Evolutionary conservation across 1,140 invertebrate species (phyloP), one percentile per base, ranked within the genome.

Genomic region (Oppia nitens): DNA sequence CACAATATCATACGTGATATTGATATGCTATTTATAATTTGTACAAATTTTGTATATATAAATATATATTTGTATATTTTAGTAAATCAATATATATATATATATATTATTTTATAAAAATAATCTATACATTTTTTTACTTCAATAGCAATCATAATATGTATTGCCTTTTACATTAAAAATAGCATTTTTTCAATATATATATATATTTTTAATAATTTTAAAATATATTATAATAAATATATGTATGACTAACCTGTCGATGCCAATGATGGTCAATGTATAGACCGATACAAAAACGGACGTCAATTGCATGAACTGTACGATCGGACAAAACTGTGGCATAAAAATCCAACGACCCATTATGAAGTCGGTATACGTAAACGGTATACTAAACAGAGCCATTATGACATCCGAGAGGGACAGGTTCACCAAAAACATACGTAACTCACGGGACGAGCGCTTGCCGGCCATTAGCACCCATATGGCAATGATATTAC

Each of bases 271-370:
- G 3, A 68, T 71, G 11, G 69, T 69, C 1, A 74, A 62, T 0
- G 73, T 74, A 60, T 73, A 73, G 2, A 74, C 72, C 27, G 70
- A 72, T 17, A 70, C 72, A 1, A 72, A 67, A 9, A 74, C 72
- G 2, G 70, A 70, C 12, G 66, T 60, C 40, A 72, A 69, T 49
- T 74, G 72, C 69, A 74, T 70, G 47, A 70, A 68, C 50, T 69
- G 67, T 1, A 71, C 73, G 9, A 74, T 62, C 2, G 71, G 67
- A 57, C 72, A 74, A 60, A 74, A 72, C 53, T 62, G 62, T 0
- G 68, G 70, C 1, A 63, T 61, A 56, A 74, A 74, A 11, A 73
- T 65, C 72, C 72, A 74, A 2, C 70, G 60, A 26, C 71, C 70
- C 6, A 72, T 62, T 65, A 72, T 71, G 58, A 72, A 74, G 63